A percentile compares a stretch with the other conserved stretches of the same genome.
These are phyloP conservation scores for Microcebus griseorufus DNA, from an alignment of 2,113 vertebrate genomes.

Conservation along the genomic window DNA sequence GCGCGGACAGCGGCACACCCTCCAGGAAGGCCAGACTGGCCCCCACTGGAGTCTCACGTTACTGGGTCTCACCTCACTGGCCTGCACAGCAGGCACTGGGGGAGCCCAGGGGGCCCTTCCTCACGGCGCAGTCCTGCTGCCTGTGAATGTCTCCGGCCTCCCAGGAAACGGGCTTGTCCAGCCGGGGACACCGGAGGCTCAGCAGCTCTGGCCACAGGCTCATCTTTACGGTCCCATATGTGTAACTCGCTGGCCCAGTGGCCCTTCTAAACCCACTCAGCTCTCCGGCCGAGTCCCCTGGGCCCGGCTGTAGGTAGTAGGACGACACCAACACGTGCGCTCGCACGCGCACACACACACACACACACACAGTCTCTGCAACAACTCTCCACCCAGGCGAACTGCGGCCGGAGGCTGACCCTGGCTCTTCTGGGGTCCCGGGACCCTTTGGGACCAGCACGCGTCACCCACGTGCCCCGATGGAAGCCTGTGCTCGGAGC, in stretches of 20 bases:
- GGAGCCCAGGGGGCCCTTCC: neutral
- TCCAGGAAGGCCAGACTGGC: neutral
- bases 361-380: neutral
- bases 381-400: neutral
- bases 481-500: neutral
- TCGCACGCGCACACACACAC: fast-evolving
- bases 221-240: neutral
- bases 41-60: too few species aligned
- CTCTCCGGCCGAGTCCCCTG: neutral
- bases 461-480: fast-evolving
- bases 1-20: fast-evolving
- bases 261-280: neutral
- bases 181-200: neutral
- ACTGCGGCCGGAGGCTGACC: neutral
- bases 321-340: neutral
- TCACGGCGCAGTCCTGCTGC: too few species aligned
- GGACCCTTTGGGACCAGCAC: neutral
- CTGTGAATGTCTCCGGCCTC: neutral
- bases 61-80: neutral
- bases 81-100: neutral
- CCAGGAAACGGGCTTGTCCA: neutral
- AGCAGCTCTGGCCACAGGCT: fast-evolving
- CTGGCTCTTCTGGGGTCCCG: neutral
- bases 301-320: neutral
- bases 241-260: neutral